Evolutionary conservation across 2,797 vertebrate genomes (phyloP), one percentile per base, ranked within the genome.

Genomic region (Phalloptychus januarius): DNA sequence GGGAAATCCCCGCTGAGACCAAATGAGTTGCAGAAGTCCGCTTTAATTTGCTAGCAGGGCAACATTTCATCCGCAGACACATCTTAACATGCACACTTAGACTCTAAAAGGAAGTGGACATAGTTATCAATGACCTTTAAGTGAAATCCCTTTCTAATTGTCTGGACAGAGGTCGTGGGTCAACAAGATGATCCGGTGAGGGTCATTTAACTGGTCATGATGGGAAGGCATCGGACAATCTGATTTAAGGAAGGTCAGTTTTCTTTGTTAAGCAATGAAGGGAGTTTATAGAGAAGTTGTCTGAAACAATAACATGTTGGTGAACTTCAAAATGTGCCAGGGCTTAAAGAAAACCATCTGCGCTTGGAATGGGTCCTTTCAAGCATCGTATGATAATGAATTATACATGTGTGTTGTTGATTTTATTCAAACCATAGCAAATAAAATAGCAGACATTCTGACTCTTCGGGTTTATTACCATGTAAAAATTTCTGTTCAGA

Each of bases 171-270:
- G 89, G 91, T 91, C 42, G 81, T 38, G 89, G 93, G 87, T 92
- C 91, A 87, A 76, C 83, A 79, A 82, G 88, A 87, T 85, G 88
- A 85, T 88, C 48, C 83, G 69, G 48, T 52, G 48, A 46, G 78
- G 91, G 87, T 92, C 88, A 91, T 91, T 86, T 87, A 73, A 83
- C 78, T 44, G 78, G 80, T 88, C 83, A 88, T 83, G 72, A 87
- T 71, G 82, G 70, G 79, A 78, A 83, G 65, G 72, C 75, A 78
- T 79, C 80, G 42, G 38, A 84, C 58, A 8, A 56, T 52, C 76
- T 86, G 83, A 89, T 91, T 44, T 79, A 85, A 79, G 74, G 77
- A 76, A 86, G 85, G 83, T 84, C 87, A 50, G n/a, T 7, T 69
- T 84, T 83, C 86, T 79, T 75, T 83, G 42, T 79, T 40, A 89